Conservation (phyloP, 2,113 vertebrate species). For the Chinchilla lanigera region DNA sequence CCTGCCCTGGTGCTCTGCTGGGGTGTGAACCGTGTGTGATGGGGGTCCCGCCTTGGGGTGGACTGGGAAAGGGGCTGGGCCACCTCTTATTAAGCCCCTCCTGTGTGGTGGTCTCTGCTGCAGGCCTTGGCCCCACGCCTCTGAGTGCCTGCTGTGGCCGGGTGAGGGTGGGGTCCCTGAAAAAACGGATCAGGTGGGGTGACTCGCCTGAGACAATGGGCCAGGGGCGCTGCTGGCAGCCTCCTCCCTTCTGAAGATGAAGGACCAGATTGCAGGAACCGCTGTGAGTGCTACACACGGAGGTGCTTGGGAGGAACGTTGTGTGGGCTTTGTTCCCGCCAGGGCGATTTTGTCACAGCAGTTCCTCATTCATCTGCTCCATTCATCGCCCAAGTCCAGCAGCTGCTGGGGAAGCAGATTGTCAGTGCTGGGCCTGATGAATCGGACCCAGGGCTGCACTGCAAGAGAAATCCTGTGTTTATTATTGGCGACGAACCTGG, state of each 20-base stretch:
- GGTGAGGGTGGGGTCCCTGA: fast-evolving
- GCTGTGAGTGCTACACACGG: neutral
- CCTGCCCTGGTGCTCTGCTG: fast-evolving
- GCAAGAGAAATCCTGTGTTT: neutral
- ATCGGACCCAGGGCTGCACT: constrained; percentile 77
- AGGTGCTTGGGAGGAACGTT: neutral
- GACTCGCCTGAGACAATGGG: fast-evolving
- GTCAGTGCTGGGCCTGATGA: constrained; percentile 80
- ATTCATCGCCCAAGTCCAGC: constrained; percentile 66
- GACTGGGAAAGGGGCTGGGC: fast-evolving
- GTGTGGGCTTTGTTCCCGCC: neutral
- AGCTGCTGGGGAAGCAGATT: constrained; percentile 66
- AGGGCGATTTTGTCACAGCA: constrained; percentile 62
- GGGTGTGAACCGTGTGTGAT: fast-evolving
- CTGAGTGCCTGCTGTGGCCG: neutral
- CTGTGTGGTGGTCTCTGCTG: fast-evolving
- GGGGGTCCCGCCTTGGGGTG: fast-evolving
- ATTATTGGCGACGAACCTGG: constrained; percentile 26
- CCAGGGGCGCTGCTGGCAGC: fast-evolving
- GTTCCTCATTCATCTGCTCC: constrained; percentile 51
- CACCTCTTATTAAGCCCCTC: fast-evolving
- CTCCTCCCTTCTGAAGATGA: constrained; percentile 11
- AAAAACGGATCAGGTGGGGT: neutral
- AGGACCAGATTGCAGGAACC: constrained; percentile 36
- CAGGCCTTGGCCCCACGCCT: fast-evolving